Percentiles rank a stretch among this genome's conserved stretches.
Conservation (phyloP, 2,888 invertebrate genomes). For the Anticlea derivata region DNA sequence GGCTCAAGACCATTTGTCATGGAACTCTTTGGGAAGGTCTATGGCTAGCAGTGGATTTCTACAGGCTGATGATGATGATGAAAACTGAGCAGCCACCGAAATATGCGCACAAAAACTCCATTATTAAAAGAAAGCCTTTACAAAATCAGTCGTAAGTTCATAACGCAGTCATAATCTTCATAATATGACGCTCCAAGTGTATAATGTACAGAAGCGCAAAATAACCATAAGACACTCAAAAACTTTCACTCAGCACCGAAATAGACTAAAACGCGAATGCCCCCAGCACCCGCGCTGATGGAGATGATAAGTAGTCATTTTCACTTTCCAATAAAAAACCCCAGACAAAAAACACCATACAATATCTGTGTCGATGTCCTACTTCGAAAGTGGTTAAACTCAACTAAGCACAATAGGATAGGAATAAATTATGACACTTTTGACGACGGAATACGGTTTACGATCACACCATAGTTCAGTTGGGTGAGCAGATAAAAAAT, state of each 20-base stretch:
- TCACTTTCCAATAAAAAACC: conserved; percentile 61
- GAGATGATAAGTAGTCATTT: conserved; percentile 44
- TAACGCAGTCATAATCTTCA: not conserved
- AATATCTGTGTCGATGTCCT: conserved; percentile 60
- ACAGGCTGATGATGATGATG: too few species aligned
- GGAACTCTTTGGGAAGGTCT: too few species aligned
- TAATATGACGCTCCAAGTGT: conserved; percentile 3
- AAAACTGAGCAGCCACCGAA: too few species aligned
- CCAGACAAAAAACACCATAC: conserved; percentile 48
- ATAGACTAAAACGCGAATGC: conserved; percentile 23
- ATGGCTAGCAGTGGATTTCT: too few species aligned
- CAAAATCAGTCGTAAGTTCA: conserved; percentile 18
- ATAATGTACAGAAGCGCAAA: conserved; percentile 27
- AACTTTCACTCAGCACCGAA: conserved; percentile 45
- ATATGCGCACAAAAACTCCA: too few species aligned
- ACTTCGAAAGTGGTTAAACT: conserved; percentile 55
- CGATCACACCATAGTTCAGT: conserved; percentile 24
- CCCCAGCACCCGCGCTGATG: conserved; percentile 6
- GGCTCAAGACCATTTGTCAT: too few species aligned
- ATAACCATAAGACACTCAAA: conserved; percentile 31
- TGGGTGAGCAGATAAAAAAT: conserved; percentile 42
- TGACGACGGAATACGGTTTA: conserved; percentile 25
- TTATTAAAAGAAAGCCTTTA: not conserved
- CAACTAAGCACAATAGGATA: conserved; percentile 31
- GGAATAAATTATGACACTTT: conserved; percentile 49